Percentiles rank a stretch among this genome's conserved stretches.
phyloP scores from a whole-genome alignment of 2,113 vertebrate genomes.

The Galbula dea region DNA sequence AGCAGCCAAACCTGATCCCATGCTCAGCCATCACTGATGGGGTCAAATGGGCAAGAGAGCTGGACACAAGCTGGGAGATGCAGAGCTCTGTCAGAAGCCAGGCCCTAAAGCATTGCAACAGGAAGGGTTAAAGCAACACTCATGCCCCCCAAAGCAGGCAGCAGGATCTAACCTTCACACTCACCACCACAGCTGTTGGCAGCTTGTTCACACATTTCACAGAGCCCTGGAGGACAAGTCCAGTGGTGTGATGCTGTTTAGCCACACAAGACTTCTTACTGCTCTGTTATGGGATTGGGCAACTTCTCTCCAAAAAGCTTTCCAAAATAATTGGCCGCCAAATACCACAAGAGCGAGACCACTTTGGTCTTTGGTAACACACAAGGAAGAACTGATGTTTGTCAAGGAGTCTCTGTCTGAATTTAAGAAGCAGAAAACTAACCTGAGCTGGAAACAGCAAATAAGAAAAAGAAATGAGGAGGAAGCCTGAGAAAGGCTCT shows the following conservation, averaged over 20 bases:
- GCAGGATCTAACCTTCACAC: not conserved
- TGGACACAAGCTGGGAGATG: not conserved
- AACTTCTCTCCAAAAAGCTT: not conserved
- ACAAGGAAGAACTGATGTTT: not conserved
- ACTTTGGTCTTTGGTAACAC: not conserved
- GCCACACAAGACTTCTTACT: not conserved
- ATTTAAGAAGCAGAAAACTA: not conserved
- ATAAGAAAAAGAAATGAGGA: not conserved
- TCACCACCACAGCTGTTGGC: not conserved
- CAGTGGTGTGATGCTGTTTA: not conserved
- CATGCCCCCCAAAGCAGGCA: not conserved
- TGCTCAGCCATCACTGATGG: not conserved
- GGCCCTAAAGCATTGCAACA: not conserved
- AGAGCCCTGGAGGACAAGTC: not conserved
- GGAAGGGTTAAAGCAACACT: not conserved
- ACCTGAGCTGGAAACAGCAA: not conserved
- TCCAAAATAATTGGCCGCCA: not conserved
- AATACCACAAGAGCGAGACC: not conserved
- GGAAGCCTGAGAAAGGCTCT: not conserved
- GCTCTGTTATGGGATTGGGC: not conserved
- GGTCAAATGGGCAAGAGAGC: not conserved
- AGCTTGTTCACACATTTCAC: not conserved
- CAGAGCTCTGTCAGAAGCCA: not conserved
- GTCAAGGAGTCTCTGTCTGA: not conserved
- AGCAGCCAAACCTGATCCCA: not conserved